Evolutionary conservation across 2,113 vertebrate genomes (phyloP), one percentile per base, ranked within the genome.

Genomic region (Stictonetta naevosa): DNA sequence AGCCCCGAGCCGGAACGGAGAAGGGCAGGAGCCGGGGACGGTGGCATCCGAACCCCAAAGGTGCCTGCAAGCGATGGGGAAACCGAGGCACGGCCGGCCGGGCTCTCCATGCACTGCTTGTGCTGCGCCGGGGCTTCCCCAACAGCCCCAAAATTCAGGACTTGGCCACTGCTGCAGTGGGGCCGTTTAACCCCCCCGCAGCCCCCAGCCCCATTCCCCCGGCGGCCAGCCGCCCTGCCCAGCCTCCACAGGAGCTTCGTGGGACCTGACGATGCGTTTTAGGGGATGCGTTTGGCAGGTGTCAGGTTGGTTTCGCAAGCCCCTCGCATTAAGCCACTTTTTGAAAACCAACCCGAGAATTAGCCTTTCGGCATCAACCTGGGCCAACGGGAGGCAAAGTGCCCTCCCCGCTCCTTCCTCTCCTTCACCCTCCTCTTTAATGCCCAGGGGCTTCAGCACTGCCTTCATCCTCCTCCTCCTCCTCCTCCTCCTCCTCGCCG

Each of bases 111-210:
- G 40, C 2, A 17, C 60, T 31, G 25, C 64, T n/a, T 3, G 1
- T 8, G 3, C 31, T 14, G 21, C 8, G 8, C 13, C 8, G 44
- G 16, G 52, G 3, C 28, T 13, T 19, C 1, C 48, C 6, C 46
- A 6, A 17, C 26, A 44, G 31, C 26, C 85, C 46, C 5, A 16
- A 14, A 23, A 36, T 10, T 29, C 42, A 3, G 8, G 71, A 9
- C 0, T 1, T 3, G 67, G 26, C 38, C 68, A 6, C 72, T 38
- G 40, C 33, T 1, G 4, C 63, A 7, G 50, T 17, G 34, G 36
- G 34, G 60, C 66, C 53, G 0, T 6, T 3, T 0, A 34, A 13
- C 22, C 33, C 38, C 38, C 68, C 83, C 12, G 4, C 56, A 53
- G 79, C 26, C 60, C 60, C 36, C n/a, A 10, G 60, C 36, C 60